Conservation (phyloP, 2,888 invertebrate species). For the Cephus pulcher region DNA sequence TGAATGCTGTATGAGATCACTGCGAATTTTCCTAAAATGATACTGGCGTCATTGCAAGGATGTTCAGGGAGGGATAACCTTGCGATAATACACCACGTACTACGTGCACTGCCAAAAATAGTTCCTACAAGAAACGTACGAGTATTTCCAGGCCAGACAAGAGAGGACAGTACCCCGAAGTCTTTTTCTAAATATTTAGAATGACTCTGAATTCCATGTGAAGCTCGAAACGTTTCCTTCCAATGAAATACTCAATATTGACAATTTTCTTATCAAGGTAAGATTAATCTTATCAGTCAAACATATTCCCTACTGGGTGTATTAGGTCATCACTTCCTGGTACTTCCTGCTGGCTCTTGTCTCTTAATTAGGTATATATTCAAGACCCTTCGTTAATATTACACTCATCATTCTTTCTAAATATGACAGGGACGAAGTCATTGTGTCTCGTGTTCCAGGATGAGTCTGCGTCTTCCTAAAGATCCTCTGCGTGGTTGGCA, state of each 20-base stretch:
- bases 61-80: background rate
- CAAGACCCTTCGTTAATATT: background rate
- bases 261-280: background rate
- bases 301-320: background rate
- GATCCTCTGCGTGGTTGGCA: background rate
- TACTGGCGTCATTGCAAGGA: background rate
- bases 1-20: background rate
- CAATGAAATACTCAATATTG: background rate
- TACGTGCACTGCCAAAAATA: constrained; percentile 6
- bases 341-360: background rate
- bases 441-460: background rate
- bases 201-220: constrained; percentile 20
- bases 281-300: background rate
- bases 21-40: background rate
- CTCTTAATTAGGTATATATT: background rate
- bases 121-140: constrained; percentile 1
- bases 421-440: background rate
- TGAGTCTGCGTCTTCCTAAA: background rate
- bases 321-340: background rate
- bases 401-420: background rate
- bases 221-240: background rate
- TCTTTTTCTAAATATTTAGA: constrained; percentile 24
- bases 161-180: constrained; percentile 3
- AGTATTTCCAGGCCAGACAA: background rate
- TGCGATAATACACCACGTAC: constrained; percentile 7